Conservation (phyloP, 2,888 invertebrate genomes). For the Agonopterix subpropinquella region DNA sequence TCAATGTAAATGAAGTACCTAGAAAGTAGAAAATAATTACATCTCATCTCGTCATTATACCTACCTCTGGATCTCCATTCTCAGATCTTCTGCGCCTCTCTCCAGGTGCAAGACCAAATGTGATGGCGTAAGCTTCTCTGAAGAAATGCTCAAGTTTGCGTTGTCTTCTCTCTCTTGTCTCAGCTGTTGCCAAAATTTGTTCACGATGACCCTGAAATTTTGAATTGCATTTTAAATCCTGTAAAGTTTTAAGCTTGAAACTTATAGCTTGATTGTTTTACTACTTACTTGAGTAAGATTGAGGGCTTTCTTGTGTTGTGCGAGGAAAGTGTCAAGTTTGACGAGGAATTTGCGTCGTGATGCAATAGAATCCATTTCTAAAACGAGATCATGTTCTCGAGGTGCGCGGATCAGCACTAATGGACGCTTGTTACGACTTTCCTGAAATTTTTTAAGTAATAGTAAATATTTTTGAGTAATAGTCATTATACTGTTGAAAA, state of each 20-base stretch:
- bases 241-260: no score
- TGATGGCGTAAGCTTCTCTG: conserved; percentile 95
- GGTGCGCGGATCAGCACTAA: conserved; percentile 88
- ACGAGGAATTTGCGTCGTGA: conserved; percentile 89
- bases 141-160: conserved; percentile 96
- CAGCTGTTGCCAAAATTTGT: conserved; percentile 91
- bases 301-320: conserved; percentile 88
- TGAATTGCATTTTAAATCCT: not conserved
- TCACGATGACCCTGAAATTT: conserved; percentile 81
- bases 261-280: not conserved
- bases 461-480: not conserved
- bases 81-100: conserved; percentile 86
- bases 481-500: not conserved
- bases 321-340: conserved; percentile 90
- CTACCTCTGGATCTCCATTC: conserved; percentile 87
- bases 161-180: conserved; percentile 95
- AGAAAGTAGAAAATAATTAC: no score
- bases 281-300: conserved; percentile 79
- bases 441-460: conserved; percentile 43
- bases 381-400: conserved; percentile 93
- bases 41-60: no score
- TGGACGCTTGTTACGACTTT: conserved; percentile 84
- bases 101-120: conserved; percentile 92
- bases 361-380: conserved; percentile 90
- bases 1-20: no score